Evolutionary conservation across 2,888 invertebrate genomes (phyloP), one percentile per base, ranked within the genome.

Genomic region (Morpho achilles): DNA sequence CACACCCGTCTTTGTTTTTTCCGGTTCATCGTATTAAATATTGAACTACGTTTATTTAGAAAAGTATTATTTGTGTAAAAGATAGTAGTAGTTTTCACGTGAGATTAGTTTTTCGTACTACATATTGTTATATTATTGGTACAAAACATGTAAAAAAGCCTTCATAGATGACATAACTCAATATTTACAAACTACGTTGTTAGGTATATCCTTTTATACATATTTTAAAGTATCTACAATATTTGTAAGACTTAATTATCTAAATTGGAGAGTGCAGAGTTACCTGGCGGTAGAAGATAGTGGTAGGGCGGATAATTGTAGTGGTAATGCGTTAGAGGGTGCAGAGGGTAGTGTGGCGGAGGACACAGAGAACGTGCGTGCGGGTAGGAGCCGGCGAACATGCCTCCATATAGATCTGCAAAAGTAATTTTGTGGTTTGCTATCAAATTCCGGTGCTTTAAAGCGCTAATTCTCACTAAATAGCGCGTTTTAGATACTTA

Each of bases 401-500:
- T 74, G 72, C 81, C 84, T 67, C 86, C 85, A 74, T 83, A 88
- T 68, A 75, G 79, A 88, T 89, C 90, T 90, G 89, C 79, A 81
- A 88, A 87, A 80, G 85, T 73, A 87, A 80, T 68, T 71, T 53
- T 67, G 71, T 64, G 62, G 59, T 22, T 69, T 74, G 77, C 75
- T 72, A 73, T 86, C 77, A 86, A 71, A 73, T 71, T 58, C 65
- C 68, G 66, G 81, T 80, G 85, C 85, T 72, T 71, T 69, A 67
- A 85, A 85, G 87, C 87, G 87, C 85, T 82, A 82, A 75, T 81
- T 74, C 87, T 87, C 75, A 87, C 87, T 79, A 60, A 73, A 72
- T 82, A 85, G 87, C 87, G 86, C 88, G 76, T 68, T 77, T 77
- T 80, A 84, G 89, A 89, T 90, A 90, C 89, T 89, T 90, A 88